A percentile compares a stretch with the other conserved stretches of the same genome.
These are phyloP conservation scores for Cervus canadensis DNA, from an alignment of 2,113 vertebrate species.

Conservation along the genomic window DNA sequence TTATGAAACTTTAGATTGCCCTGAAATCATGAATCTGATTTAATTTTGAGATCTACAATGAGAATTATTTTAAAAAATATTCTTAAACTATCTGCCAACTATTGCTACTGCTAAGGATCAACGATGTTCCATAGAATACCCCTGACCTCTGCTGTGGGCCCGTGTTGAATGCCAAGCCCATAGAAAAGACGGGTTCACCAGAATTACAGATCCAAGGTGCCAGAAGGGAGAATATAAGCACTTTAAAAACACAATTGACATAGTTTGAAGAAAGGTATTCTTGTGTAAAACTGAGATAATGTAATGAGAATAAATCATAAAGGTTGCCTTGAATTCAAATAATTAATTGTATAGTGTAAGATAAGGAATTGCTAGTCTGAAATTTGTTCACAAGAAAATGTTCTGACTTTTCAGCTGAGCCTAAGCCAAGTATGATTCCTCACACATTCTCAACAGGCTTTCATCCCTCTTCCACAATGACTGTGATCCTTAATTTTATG, in stretches of 20 bases:
- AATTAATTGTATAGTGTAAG: neutral
- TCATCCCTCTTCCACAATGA: neutral
- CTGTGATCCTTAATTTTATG: neutral
- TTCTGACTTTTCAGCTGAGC: neutral
- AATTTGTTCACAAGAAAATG: neutral
- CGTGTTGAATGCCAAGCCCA: neutral
- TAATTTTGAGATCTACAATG: neutral
- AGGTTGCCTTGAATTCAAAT: neutral
- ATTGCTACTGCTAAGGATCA: neutral
- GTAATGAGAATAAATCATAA: neutral
- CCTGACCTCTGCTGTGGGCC: neutral
- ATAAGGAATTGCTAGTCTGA: neutral
- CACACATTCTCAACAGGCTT: neutral
- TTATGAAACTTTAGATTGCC: neutral
- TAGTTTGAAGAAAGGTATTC: neutral
- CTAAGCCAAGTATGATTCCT: neutral
- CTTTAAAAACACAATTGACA: neutral
- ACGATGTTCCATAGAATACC: neutral
- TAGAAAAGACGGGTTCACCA: neutral
- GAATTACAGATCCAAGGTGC: neutral
- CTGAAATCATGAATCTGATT: neutral
- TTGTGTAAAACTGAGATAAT: neutral
- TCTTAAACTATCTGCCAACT: neutral
- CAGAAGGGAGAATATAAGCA: neutral
- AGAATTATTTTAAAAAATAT: neutral